phyloP scores from a whole-genome alignment of 2,113 vertebrate species.

The Tetraodon nigroviridis region DNA sequence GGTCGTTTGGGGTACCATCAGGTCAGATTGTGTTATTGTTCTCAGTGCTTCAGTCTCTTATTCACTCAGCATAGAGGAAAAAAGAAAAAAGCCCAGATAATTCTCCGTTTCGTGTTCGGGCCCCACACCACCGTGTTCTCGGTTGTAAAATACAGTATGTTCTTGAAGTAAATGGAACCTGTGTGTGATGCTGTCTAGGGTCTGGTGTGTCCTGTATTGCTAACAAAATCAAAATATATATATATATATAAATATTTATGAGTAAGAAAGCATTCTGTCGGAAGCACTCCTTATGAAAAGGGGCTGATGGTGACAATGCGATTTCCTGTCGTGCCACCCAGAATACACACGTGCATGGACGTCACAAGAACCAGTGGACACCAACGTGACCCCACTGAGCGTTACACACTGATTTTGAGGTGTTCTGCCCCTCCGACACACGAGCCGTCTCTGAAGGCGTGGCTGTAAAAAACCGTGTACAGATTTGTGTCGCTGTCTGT shows the following conservation, averaged over 20 bases:
- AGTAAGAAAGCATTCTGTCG: conserved; percentile 55
- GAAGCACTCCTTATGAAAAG: conserved; percentile 41
- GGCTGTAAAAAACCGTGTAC: conserved; percentile 69
- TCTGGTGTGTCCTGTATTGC: conserved; percentile 71
- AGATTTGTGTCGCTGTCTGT: conserved; percentile 68
- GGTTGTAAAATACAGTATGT: conserved; percentile 70
- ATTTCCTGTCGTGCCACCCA: conserved; percentile 34
- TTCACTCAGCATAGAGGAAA: conserved; percentile 54
- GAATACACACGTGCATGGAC: conserved; percentile 6
- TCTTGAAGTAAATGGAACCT: conserved; percentile 66
- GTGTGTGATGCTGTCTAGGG: conserved; percentile 69
- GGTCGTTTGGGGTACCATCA: conserved; percentile 23
- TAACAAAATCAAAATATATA: conserved; percentile 36
- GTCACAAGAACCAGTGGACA: neutral
- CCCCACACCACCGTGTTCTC: conserved; percentile 60
- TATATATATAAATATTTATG: conserved; percentile 42
- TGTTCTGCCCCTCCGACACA: conserved; percentile 40
- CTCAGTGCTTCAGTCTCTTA: conserved; percentile 63
- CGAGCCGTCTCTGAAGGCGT: conserved; percentile 47
- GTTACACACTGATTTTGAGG: conserved; percentile 44
- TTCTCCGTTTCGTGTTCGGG: conserved; percentile 59
- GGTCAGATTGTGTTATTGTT: conserved; percentile 55
- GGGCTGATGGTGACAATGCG: conserved; percentile 24
- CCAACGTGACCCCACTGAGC: conserved; percentile 11
- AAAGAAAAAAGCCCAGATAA: conserved; percentile 49